phyloP scores from a whole-genome alignment of 1,140 invertebrate species.

The Uloborus diversus region DNA sequence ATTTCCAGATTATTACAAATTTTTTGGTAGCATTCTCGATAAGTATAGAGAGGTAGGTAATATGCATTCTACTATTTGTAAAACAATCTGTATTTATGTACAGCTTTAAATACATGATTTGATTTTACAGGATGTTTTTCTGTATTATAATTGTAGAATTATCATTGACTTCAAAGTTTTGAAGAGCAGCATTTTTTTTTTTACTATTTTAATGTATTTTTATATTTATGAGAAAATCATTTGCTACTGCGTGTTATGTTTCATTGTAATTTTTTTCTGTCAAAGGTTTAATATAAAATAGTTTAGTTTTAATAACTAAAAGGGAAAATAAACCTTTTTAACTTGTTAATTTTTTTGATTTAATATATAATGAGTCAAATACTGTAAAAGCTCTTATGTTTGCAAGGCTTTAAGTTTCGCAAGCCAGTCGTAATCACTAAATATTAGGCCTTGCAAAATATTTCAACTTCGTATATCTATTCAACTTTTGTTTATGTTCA shows the following conservation, averaged over 20 bases:
- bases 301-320: no score
- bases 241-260: neutral
- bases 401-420: no score
- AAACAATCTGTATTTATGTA: neutral
- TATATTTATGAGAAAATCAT: neutral
- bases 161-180: neutral
- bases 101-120: neutral
- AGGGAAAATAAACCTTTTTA: no score
- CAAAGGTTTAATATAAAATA: no score
- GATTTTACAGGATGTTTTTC: neutral
- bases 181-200: neutral
- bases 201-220: neutral
- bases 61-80: neutral
- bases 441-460: no score
- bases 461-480: no score
- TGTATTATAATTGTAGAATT: neutral
- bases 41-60: slow-evolving; percentile 79
- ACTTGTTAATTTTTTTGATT: no score
- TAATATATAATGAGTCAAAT: no score
- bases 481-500: no score
- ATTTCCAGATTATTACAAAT: slow-evolving; percentile 81
- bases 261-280: no score
- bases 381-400: no score
- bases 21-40: slow-evolving; percentile 79
- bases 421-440: no score